A percentile compares a stretch with the other conserved stretches of the same genome.
These are phyloP conservation scores for Callitettix versicolor DNA, from an alignment of 1,140 invertebrate genomes.

Conservation along the genomic window DNA sequence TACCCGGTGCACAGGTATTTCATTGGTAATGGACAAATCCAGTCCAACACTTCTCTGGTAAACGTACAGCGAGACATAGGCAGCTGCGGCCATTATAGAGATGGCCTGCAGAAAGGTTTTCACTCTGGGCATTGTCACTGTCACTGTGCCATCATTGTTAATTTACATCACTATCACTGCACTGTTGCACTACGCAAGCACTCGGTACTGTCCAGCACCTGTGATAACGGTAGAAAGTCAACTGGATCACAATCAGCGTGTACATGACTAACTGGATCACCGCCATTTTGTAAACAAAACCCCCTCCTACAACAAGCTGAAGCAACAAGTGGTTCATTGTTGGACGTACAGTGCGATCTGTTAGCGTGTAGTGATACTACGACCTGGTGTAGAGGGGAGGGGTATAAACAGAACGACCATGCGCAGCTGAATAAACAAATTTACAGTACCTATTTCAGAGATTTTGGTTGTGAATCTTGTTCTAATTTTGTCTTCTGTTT, in stretches of 20 bases:
- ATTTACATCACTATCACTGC: not conserved
- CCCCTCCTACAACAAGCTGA: not conserved
- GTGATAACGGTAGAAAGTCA: not conserved
- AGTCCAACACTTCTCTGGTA: slow-evolving; percentile 14
- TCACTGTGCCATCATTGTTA: slow-evolving; percentile 5
- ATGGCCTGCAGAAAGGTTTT: slow-evolving; percentile 6
- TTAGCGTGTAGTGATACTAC: no score
- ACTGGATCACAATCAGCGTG: not conserved
- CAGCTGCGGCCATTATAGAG: not conserved
- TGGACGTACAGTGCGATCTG: no score
- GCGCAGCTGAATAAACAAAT: no score
- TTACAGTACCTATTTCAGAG: no score
- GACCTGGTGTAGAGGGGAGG: no score
- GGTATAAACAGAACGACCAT: no score
- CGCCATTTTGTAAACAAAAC: slow-evolving; percentile 13
- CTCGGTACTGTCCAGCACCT: not conserved
- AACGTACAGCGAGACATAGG: slow-evolving; percentile 4
- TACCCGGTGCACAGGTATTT: not conserved
- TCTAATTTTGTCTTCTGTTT: no score
- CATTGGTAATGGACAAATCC: not conserved
- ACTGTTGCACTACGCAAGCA: slow-evolving; percentile 1
- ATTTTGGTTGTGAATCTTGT: no score
- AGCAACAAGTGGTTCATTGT: no score
- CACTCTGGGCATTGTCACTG: slow-evolving; percentile 5
- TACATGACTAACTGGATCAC: not conserved